Evolutionary conservation across 2,797 vertebrate genomes (phyloP).

Genomic region (Macropodus opercularis): DNA sequence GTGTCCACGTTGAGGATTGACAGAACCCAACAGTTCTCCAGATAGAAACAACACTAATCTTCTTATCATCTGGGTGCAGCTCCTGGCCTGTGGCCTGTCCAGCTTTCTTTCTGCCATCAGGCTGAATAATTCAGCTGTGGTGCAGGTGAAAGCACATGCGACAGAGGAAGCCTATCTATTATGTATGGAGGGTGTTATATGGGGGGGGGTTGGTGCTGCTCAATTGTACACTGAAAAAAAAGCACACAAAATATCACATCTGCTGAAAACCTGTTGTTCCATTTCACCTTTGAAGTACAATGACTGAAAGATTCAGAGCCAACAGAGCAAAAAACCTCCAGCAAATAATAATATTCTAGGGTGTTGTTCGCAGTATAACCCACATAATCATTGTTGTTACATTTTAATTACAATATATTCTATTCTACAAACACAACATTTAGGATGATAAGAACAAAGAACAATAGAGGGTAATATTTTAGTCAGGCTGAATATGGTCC

Average conservation of each 20-base stretch:
- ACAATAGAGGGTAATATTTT: no score
- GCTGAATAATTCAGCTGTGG: conserved; percentile 63
- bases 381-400: no score
- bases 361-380: no score
- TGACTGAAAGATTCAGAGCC: no score
- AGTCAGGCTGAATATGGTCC: no score
- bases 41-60: conserved; percentile 10
- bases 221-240: background rate
- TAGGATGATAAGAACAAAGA: background rate
- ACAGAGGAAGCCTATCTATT: conserved; percentile 51
- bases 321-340: no score
- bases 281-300: no score
- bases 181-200: conserved; percentile 45
- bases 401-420: no score
- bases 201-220: background rate
- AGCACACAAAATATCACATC: background rate
- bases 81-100: conserved; percentile 15
- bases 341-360: no score
- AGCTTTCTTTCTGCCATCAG: conserved; percentile 17
- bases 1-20: background rate
- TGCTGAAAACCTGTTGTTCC: background rate
- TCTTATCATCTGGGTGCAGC: conserved; percentile 16
- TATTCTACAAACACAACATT: background rate
- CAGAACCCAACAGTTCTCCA: conserved; percentile 1
- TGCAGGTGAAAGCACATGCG: conserved; percentile 45